These are phyloP conservation scores for Spizaetus ornatus DNA, from an alignment of 2,113 vertebrate genomes.

Conservation along the genomic window DNA sequence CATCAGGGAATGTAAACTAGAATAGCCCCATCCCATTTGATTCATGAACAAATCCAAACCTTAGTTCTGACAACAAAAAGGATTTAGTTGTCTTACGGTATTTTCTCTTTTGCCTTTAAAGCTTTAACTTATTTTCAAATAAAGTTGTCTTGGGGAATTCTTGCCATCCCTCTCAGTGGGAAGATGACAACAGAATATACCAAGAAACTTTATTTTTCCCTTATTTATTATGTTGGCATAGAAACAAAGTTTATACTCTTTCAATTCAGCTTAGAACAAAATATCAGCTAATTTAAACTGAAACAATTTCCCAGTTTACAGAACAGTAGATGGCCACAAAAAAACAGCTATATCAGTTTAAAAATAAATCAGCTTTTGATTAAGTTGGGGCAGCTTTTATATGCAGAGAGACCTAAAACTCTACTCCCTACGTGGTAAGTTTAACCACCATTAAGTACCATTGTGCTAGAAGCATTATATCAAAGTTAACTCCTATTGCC, in stretches of 20 bases:
- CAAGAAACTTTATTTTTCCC: background rate
- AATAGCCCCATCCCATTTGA: background rate
- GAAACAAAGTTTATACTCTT: background rate
- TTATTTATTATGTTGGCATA: background rate
- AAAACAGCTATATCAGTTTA: background rate
- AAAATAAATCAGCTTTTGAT: background rate
- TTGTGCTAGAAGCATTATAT: background rate
- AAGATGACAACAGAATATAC: background rate
- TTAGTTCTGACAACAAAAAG: background rate
- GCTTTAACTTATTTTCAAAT: background rate
- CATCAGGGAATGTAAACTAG: background rate
- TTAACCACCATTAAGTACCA: background rate
- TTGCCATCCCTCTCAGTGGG: background rate
- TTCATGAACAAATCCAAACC: background rate
- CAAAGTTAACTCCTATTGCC: background rate
- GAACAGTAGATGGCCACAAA: background rate
- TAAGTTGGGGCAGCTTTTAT: background rate
- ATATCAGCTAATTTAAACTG: background rate
- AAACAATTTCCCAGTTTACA: background rate
- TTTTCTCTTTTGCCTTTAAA: background rate
- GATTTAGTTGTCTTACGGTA: background rate
- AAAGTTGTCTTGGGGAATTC: background rate
- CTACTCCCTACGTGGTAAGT: background rate
- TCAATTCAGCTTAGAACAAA: constrained; percentile 3
- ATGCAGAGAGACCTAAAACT: background rate